These are phyloP conservation scores for Acropora yongei DNA, from an alignment of 64 coral and sea anemone genomes.

Conservation along the genomic window DNA sequence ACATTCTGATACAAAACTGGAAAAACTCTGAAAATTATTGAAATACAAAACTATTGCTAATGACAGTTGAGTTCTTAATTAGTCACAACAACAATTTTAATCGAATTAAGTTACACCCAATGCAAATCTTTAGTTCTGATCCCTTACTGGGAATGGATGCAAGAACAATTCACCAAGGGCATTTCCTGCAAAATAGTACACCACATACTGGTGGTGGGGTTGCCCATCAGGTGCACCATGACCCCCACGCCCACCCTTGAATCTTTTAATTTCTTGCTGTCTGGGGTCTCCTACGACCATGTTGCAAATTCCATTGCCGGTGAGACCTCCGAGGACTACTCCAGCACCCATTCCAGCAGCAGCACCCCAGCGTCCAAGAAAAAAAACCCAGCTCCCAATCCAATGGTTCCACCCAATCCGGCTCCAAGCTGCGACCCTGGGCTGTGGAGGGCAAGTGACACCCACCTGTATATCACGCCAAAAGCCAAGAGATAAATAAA, in stretches of 20 bases:
- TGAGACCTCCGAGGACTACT: constrained; percentile 8
- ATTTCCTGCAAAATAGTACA: constrained; percentile 33
- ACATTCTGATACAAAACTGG: too few relatives aligned
- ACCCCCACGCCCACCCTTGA: neutral
- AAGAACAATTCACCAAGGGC: constrained; percentile 9
- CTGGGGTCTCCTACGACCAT: neutral
- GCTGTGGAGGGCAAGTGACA: neutral
- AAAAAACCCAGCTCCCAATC: neutral
- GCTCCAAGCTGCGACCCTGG: constrained; percentile 14
- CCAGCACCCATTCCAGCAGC: neutral
- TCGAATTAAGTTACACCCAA: too few relatives aligned
- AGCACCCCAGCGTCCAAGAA: neutral
- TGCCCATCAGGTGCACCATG: neutral
- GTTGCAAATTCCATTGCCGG: constrained; percentile 24
- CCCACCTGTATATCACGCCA: constrained; percentile 24
- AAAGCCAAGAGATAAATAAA: constrained; percentile 18
- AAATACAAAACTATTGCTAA: too few relatives aligned
- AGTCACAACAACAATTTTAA: too few relatives aligned
- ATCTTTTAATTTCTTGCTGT: neutral
- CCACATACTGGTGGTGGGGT: constrained; percentile 25
- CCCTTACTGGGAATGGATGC: neutral
- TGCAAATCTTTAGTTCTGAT: neutral
- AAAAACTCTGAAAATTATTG: too few relatives aligned
- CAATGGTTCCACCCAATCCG: constrained; percentile 12
- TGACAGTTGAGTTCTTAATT: too few relatives aligned